Evolutionary conservation across 2,888 invertebrate species (phyloP).

Genomic region (Fabriciana adippe): DNA sequence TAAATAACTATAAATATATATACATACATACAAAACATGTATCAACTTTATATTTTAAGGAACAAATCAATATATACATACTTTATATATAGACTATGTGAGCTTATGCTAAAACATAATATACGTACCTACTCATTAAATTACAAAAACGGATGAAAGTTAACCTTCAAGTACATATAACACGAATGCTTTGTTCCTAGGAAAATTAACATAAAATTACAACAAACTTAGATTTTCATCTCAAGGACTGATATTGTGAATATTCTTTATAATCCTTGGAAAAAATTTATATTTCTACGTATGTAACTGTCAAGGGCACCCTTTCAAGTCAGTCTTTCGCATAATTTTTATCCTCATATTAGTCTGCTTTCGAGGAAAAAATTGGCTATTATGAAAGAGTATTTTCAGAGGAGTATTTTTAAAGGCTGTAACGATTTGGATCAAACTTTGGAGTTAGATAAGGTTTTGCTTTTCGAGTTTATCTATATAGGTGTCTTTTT

Average conservation of each 20-base stretch:
- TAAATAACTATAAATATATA: background rate
- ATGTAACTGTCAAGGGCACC: slow-evolving; percentile 15
- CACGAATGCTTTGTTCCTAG: slow-evolving; percentile 8
- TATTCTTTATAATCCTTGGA: slow-evolving; percentile 23
- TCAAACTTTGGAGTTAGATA: too few species aligned
- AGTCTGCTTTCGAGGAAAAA: background rate
- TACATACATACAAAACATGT: background rate
- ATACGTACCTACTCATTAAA: background rate
- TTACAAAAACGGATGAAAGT: slow-evolving; percentile 16
- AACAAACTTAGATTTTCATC: slow-evolving; percentile 23
- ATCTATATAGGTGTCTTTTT: too few species aligned
- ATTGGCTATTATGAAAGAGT: background rate
- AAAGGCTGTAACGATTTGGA: too few species aligned
- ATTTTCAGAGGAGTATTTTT: background rate
- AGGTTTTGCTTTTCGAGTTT: too few species aligned
- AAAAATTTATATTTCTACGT: slow-evolving; percentile 16
- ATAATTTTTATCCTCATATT: background rate
- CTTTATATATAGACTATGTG: too few species aligned
- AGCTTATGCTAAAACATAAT: too few species aligned
- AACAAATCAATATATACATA: background rate
- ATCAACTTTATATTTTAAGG: too few species aligned
- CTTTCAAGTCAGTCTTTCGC: background rate
- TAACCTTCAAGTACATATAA: slow-evolving; percentile 10
- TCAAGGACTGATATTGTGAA: slow-evolving; percentile 28
- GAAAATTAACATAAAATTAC: slow-evolving; percentile 21